Evolutionary conservation across 2,797 vertebrate genomes (phyloP).

Genomic region (Potorous gilbertii): DNA sequence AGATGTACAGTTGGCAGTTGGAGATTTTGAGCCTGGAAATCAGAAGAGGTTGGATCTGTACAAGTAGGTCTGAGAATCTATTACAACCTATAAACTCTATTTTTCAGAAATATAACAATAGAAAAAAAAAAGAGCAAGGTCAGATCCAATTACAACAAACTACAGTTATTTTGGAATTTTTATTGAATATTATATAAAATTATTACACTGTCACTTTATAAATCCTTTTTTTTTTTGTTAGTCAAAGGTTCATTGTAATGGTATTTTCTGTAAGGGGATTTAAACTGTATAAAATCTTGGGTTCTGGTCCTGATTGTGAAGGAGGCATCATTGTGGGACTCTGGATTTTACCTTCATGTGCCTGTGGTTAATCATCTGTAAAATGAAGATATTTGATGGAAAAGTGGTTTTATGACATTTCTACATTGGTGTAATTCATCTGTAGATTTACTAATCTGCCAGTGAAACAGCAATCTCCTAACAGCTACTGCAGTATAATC

Average conservation of each 20-base stretch:
- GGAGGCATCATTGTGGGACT: neutral
- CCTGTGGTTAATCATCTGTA: neutral
- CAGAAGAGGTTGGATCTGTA: neutral
- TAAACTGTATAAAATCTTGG: neutral
- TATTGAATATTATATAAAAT: neutral
- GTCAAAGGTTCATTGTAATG: neutral
- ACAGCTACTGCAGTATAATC: neutral
- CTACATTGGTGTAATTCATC: neutral
- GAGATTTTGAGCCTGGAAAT: neutral
- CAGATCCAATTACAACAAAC: neutral
- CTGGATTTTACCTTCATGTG: neutral
- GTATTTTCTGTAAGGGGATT: neutral
- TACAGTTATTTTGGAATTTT: neutral
- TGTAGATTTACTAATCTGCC: neutral
- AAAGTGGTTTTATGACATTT: conserved; percentile 1
- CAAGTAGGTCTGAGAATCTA: neutral
- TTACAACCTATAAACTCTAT: neutral
- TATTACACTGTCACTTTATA: neutral
- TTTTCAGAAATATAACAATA: neutral
- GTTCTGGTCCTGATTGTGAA: neutral
- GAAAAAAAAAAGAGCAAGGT: neutral
- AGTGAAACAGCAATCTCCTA: neutral
- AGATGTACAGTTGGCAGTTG: neutral
- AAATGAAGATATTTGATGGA: neutral
- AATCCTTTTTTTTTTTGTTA: neutral